Evolutionary conservation across 2,113 vertebrate species (phyloP).

Genomic region (Ammodytes dubius): DNA sequence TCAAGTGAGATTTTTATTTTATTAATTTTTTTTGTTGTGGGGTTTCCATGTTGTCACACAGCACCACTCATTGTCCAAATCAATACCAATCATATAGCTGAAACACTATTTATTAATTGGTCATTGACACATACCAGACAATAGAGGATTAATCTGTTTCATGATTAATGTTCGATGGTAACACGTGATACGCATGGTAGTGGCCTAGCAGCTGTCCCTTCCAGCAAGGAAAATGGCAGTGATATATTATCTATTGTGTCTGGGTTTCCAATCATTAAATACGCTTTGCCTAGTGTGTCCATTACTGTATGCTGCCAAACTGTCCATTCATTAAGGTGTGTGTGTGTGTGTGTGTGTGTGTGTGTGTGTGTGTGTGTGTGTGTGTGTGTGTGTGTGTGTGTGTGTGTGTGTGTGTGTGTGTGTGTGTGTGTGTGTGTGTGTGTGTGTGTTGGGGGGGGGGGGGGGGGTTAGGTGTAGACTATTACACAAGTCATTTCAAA

Average conservation of each 20-base stretch:
- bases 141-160: conserved; percentile 36
- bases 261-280: conserved; percentile 7
- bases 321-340: background rate
- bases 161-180: conserved; percentile 36
- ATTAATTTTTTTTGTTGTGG: background rate
- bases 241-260: conserved; percentile 39
- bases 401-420: conserved; percentile 33
- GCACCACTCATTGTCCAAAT: conserved; percentile 23
- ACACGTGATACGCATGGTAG: conserved; percentile 35
- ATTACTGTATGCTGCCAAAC: conserved; percentile 14
- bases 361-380: conserved; percentile 26
- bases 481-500: conserved; percentile 8
- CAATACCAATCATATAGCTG: background rate
- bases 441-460: conserved; percentile 11
- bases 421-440: conserved; percentile 12
- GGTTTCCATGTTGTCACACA: background rate
- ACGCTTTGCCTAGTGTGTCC: background rate
- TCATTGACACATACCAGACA: background rate
- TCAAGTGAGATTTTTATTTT: conserved; percentile 29
- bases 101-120: conserved; percentile 4
- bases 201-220: conserved; percentile 36
- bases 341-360: conserved; percentile 28
- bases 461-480: background rate
- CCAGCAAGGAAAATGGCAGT: conserved; percentile 44
- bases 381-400: conserved; percentile 18